These are phyloP conservation scores for Oxyruncus cristatus DNA, from an alignment of 2,113 vertebrate genomes.

Conservation along the genomic window DNA sequence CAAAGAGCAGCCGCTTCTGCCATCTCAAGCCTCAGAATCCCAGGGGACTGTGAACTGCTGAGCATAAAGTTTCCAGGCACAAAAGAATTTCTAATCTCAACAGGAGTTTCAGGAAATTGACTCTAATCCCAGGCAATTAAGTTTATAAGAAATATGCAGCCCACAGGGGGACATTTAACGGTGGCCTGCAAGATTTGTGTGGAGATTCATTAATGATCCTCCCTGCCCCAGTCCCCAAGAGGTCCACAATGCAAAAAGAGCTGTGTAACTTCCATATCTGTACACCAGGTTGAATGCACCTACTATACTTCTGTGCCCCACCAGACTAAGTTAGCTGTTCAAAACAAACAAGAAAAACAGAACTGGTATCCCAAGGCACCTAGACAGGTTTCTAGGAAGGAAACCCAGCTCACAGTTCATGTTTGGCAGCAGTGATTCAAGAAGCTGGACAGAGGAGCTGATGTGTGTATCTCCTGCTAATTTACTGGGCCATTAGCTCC, in stretches of 20 bases:
- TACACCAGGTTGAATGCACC: neutral
- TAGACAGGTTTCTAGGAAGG: neutral
- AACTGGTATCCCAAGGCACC: neutral
- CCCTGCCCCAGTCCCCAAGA: accelerated
- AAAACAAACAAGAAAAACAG: neutral
- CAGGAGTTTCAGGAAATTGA: slow-evolving; percentile 29
- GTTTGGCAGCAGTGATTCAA: neutral
- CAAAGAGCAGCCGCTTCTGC: neutral
- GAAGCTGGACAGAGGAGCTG: neutral
- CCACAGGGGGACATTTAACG: neutral
- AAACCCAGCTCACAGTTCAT: neutral
- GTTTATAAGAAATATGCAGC: slow-evolving; percentile 49
- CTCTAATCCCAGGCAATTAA: slow-evolving; percentile 47
- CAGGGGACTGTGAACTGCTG: accelerated
- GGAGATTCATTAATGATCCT: neutral
- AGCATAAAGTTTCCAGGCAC: neutral
- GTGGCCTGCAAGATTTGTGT: neutral
- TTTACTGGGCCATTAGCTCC: neutral
- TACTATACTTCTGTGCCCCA: neutral
- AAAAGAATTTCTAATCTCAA: neutral
- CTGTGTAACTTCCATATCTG: neutral
- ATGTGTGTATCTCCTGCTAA: neutral
- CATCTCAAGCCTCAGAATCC: neutral
- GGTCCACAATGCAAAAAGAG: neutral
- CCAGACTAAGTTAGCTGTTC: neutral